Base-by-base conservation (phyloP, 2,113 vertebrate genomes). In the Anser brachyrhynchus region DNA sequence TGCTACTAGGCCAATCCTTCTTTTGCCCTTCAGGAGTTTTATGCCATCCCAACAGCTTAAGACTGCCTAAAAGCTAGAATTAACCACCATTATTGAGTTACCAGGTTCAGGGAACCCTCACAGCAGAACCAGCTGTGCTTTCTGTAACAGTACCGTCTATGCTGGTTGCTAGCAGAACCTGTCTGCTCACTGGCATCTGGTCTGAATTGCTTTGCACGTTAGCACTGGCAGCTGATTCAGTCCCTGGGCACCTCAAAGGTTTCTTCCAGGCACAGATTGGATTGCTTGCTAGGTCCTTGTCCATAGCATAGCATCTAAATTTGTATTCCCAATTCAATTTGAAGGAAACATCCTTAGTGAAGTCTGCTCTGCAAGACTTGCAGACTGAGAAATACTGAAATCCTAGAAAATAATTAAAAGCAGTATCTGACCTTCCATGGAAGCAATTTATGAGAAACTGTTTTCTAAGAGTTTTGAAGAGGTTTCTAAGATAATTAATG, bases 131-230 rank as follows among this genome's bases (percentile, higher is more conserved):
- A 80, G 28, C 31, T 90, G 54, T 83, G 66, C 2, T 73, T 77
- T 90, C 67, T 44, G 51, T 94, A 70, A 83, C 41, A 88, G 62
- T 12, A 1, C 39, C 64, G 65, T 61, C 71, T 90, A 79, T 66
- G 10, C 33, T 79, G 11, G 28, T 79, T 95, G 62, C 66, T 22
- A 65, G 66, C 94, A 88, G 76, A 92, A 88, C 64, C 59, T 93
- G 62, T 88, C 41, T 94, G 85, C 82, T 92, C 85, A 52, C 43
- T 49, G 75, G 72, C 67, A 84, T 93, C 88, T 86, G 90, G 51
- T 93, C 92, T 93, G 86, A 86, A 93, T 80, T 89, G 82, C 73
- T 92, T 84, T n/a, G 15, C 29, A 46, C 25, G 25, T 86, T 67
- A 76, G 19, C 35, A 33, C 14, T 77, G 82, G 57, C 82, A 80